Percentiles rank a stretch among this genome's conserved stretches.
phyloP scores from a whole-genome alignment of 2,113 vertebrate species.

The Lethenteron camtschaticum region DNA sequence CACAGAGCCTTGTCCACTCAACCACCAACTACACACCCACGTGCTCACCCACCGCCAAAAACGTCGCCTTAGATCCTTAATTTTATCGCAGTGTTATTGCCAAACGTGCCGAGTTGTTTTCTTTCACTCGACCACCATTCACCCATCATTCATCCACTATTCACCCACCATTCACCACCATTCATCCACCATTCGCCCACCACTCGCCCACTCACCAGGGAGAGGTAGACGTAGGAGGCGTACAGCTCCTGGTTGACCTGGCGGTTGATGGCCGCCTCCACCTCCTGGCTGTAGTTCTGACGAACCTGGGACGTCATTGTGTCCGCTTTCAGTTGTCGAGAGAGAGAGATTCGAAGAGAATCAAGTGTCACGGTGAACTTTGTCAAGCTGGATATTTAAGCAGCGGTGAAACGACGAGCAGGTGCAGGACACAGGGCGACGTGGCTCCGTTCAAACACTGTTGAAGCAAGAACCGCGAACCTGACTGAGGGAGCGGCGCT shows the following conservation, averaged over 20 bases:
- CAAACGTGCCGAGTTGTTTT: too few species aligned
- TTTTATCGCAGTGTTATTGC: too few species aligned
- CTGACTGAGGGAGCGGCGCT: too few species aligned
- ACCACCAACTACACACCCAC: too few species aligned
- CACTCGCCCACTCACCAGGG: constrained; percentile 27
- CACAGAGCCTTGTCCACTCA: too few species aligned
- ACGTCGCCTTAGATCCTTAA: too few species aligned
- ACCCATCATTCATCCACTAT: too few species aligned
- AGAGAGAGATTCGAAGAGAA: too few species aligned
- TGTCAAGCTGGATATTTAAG: background rate
- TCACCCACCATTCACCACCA: too few species aligned
- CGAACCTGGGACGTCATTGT: constrained; percentile 33
- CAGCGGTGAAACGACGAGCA: background rate
- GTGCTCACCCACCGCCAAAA: too few species aligned
- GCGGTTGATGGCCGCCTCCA: constrained; percentile 33
- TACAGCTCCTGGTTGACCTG: constrained; percentile 48
- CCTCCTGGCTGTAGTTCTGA: constrained; percentile 47
- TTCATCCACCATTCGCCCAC: too few species aligned
- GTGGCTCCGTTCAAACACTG: background rate
- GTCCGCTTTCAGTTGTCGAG: constrained; percentile 7
- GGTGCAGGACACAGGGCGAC: background rate
- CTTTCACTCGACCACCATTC: too few species aligned
- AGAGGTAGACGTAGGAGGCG: constrained; percentile 40
- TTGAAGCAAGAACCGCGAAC: constrained; percentile 1
- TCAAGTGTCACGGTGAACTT: constrained; percentile 9